Percentiles rank a stretch among this genome's conserved stretches.
Conservation (phyloP, 2,113 vertebrate genomes). For the Centropus unirufus region DNA sequence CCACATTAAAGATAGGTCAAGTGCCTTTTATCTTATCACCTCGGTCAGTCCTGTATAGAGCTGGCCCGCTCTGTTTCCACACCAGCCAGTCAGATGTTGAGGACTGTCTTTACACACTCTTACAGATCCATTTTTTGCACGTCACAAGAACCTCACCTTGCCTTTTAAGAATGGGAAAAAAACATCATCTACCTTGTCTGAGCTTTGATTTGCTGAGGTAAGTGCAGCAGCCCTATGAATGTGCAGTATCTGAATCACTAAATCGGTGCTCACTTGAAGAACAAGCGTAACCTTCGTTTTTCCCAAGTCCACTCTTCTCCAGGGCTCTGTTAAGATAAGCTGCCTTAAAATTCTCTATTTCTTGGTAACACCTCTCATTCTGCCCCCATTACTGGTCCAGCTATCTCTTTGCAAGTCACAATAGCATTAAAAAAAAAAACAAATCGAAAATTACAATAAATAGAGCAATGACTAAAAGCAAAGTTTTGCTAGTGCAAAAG, state of each 20-base stretch:
- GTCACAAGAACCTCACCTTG: neutral
- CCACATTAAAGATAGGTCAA: neutral
- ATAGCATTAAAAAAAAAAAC: neutral
- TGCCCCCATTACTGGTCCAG: neutral
- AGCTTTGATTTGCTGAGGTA: neutral
- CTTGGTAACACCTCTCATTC: neutral
- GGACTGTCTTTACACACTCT: neutral
- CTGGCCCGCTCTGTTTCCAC: neutral
- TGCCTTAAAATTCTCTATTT: slow-evolving; percentile 24
- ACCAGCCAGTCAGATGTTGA: neutral
- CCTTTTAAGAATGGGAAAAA: neutral
- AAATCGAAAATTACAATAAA: no score
- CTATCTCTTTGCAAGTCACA: neutral
- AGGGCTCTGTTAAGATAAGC: neutral
- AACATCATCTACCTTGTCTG: neutral
- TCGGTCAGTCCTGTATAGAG: neutral
- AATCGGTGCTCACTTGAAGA: neutral
- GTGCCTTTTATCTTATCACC: neutral
- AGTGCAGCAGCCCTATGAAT: neutral
- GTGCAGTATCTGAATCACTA: neutral
- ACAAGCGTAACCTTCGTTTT: neutral
- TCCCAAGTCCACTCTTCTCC: neutral
- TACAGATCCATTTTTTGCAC: neutral
- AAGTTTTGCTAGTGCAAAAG: neutral
- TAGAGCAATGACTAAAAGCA: neutral